These are phyloP conservation scores for Scylla paramamosain DNA, from an alignment of 1,140 invertebrate genomes.

Conservation along the genomic window DNA sequence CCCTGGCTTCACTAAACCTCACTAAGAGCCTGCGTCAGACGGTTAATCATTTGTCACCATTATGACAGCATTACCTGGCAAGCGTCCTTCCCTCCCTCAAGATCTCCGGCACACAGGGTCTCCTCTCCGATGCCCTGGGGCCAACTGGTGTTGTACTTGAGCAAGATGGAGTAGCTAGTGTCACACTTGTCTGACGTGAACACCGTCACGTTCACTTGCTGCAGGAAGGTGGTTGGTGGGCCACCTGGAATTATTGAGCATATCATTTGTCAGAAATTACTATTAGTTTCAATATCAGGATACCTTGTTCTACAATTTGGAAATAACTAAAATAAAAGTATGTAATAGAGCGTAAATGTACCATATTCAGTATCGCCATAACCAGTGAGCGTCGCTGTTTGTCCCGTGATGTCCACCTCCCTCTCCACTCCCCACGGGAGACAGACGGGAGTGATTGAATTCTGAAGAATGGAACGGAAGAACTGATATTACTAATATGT, in stretches of 20 bases:
- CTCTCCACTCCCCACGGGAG: neutral
- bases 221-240: neutral
- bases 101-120: slow-evolving; percentile 36
- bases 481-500: no score
- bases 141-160: neutral
- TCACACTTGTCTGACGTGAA: neutral
- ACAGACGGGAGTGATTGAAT: neutral
- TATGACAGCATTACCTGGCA: neutral
- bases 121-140: slow-evolving; percentile 33
- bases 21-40: no score
- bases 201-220: neutral
- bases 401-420: neutral
- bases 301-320: neutral
- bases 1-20: no score
- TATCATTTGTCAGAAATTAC: neutral
- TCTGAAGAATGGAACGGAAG: no score
- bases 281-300: neutral
- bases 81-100: neutral
- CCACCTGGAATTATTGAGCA: neutral
- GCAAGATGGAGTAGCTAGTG: slow-evolving; percentile 24
- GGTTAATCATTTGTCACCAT: no score
- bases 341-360: neutral
- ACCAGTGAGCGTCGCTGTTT: neutral
- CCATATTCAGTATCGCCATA: neutral
- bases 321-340: neutral